phyloP scores from a whole-genome alignment of 2,888 invertebrate genomes.

The Hyposoter dolosus region DNA sequence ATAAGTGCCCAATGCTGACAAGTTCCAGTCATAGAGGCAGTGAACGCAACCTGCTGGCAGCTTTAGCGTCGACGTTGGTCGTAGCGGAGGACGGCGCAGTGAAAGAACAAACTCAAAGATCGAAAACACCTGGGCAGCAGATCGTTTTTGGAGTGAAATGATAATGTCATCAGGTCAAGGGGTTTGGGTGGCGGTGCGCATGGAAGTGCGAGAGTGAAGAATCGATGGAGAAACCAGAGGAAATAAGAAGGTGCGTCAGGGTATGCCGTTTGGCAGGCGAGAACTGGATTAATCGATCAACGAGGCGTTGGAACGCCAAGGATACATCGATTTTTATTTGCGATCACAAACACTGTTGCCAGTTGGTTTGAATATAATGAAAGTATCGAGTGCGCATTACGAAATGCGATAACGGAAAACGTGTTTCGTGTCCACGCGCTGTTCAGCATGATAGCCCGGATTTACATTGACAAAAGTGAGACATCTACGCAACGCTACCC shows the following conservation, averaged over 20 bases:
- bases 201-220: constrained; percentile 5
- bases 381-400: constrained; percentile 19
- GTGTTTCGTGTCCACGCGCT: constrained; percentile 30
- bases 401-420: constrained; percentile 32
- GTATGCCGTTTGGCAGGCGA: constrained; percentile 14
- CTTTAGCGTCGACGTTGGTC: constrained; percentile 25
- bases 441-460: background rate
- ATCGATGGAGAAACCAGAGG: constrained; percentile 29
- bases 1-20: background rate
- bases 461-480: constrained; percentile 37
- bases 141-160: constrained; percentile 39
- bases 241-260: background rate
- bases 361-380: constrained; percentile 28
- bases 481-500: constrained; percentile 4
- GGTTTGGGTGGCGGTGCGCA: constrained; percentile 1
- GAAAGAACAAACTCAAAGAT: constrained; percentile 24
- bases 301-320: constrained; percentile 67
- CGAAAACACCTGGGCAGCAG: constrained; percentile 55
- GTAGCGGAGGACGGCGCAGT: constrained; percentile 2
- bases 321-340: constrained; percentile 54
- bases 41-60: background rate
- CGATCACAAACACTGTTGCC: constrained; percentile 52
- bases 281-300: constrained; percentile 67
- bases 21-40: background rate
- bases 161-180: constrained; percentile 54